Conservation (phyloP, 2,113 vertebrate genomes). For the Platichthys stellatus region DNA sequence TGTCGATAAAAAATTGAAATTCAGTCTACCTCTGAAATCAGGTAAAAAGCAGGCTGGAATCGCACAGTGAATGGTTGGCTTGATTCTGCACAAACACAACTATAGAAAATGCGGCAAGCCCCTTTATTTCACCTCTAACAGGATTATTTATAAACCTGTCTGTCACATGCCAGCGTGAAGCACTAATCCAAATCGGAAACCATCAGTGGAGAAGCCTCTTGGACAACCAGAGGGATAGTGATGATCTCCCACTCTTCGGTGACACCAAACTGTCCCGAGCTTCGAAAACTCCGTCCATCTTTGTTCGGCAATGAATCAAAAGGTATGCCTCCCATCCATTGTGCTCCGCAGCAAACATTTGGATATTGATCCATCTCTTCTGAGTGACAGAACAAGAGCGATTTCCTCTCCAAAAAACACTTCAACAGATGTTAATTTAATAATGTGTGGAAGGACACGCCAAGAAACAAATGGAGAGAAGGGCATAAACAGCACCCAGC, state of each 20-base stretch:
- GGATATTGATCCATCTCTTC: conserved; percentile 65
- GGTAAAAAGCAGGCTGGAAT: no score
- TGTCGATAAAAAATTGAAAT: no score
- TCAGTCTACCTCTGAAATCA: no score
- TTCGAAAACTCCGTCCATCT: conserved; percentile 16
- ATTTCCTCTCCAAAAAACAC: conserved; percentile 66
- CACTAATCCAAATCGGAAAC: background rate
- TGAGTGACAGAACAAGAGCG: conserved; percentile 66
- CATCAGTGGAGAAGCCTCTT: conserved; percentile 5
- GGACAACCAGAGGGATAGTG: background rate
- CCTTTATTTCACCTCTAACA: no score
- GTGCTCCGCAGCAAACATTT: conserved; percentile 46
- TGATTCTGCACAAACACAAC: background rate
- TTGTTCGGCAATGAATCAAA: background rate
- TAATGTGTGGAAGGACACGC: conserved; percentile 76
- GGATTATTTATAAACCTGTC: no score
- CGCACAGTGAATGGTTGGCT: no score
- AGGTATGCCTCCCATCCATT: background rate
- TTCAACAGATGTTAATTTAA: conserved; percentile 80
- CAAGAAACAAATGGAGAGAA: conserved; percentile 74
- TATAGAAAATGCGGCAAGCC: no score
- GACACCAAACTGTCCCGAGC: background rate
- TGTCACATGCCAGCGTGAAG: background rate
- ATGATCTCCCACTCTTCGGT: background rate
- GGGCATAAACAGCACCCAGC: conserved; percentile 70